Conservation (phyloP, 2,797 vertebrate species). For the Octomys mimax region DNA sequence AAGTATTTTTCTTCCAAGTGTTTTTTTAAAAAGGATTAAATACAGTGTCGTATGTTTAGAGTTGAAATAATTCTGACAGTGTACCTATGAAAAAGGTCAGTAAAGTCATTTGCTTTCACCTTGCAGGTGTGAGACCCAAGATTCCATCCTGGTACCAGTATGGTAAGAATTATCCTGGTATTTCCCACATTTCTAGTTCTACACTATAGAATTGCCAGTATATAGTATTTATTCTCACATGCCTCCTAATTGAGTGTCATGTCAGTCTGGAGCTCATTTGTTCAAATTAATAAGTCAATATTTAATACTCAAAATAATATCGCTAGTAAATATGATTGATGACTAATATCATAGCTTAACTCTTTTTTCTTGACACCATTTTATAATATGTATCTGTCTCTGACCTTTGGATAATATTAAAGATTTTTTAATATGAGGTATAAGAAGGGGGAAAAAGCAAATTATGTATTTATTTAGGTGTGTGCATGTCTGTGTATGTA, state of each 20-base stretch:
- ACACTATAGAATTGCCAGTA: not conserved
- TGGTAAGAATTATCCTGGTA: constrained; percentile 82
- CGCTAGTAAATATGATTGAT: constrained; percentile 23
- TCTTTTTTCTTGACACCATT: constrained; percentile 51
- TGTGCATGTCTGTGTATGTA: not conserved
- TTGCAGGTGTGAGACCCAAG: constrained; percentile 87
- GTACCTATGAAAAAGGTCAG: not conserved
- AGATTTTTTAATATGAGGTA: not conserved
- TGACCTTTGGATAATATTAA: constrained; percentile 21
- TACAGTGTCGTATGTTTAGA: constrained; percentile 1
- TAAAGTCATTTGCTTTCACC: constrained; percentile 70
- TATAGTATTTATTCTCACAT: not conserved
- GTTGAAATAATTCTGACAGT: constrained; percentile 2
- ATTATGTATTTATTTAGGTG: not conserved
- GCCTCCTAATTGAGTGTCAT: not conserved
- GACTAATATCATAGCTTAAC: not conserved
- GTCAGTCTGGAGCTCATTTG: constrained; percentile 30
- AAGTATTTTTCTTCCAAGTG: not conserved
- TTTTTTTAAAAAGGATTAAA: constrained; percentile 14
- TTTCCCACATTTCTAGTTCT: constrained; percentile 24
- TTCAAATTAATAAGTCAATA: constrained; percentile 49
- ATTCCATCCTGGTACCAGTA: constrained; percentile 87
- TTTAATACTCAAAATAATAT: constrained; percentile 15
- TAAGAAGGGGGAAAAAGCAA: constrained; percentile 39
- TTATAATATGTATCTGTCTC: constrained; percentile 33